These are phyloP conservation scores for Drosophila sp. DNA, from an alignment of 1,140 invertebrate genomes.

Conservation along the genomic window DNA sequence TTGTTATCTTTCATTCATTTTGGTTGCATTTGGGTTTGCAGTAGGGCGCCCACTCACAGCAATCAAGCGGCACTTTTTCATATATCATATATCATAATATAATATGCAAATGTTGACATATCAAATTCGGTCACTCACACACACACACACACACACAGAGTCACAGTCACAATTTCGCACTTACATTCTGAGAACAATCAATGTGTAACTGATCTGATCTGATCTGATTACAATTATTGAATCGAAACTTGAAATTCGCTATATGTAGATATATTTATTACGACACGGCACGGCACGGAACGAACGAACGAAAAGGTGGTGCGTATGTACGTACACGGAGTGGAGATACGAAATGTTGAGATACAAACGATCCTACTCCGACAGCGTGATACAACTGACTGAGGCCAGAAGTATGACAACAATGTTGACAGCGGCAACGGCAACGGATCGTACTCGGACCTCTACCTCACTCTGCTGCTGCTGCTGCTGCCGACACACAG, in stretches of 20 bases:
- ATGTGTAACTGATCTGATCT: slow-evolving; percentile 15
- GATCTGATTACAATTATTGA: slow-evolving; percentile 22
- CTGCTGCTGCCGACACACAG: slow-evolving; percentile 12
- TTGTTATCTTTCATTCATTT: slow-evolving; percentile 32
- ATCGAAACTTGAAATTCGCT: slow-evolving; percentile 3
- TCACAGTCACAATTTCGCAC: slow-evolving; percentile 33
- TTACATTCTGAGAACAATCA: slow-evolving; percentile 35
- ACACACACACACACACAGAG: slow-evolving; percentile 34
- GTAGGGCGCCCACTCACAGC: slow-evolving; percentile 67
- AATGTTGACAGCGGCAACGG: slow-evolving; percentile 28
- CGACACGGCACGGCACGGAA: background rate
- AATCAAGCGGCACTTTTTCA: slow-evolving; percentile 59
- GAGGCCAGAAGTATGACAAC: slow-evolving; percentile 53
- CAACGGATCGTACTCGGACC: slow-evolving; percentile 31
- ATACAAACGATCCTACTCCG: slow-evolving; percentile 73
- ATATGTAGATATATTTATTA: too few relatives aligned
- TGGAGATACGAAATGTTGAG: slow-evolving; percentile 62
- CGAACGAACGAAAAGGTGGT: slow-evolving; percentile 12
- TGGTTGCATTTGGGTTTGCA: slow-evolving; percentile 43
- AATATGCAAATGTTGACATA: slow-evolving; percentile 60
- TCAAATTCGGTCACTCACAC: slow-evolving; percentile 49
- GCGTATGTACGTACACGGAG: slow-evolving; percentile 39
- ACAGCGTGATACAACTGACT: slow-evolving; percentile 77
- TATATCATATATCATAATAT: slow-evolving; percentile 59
- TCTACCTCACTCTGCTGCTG: slow-evolving; percentile 30